Base-by-base conservation (phyloP, 1,140 invertebrate genomes). In the Ooceraea biroi region DNA sequence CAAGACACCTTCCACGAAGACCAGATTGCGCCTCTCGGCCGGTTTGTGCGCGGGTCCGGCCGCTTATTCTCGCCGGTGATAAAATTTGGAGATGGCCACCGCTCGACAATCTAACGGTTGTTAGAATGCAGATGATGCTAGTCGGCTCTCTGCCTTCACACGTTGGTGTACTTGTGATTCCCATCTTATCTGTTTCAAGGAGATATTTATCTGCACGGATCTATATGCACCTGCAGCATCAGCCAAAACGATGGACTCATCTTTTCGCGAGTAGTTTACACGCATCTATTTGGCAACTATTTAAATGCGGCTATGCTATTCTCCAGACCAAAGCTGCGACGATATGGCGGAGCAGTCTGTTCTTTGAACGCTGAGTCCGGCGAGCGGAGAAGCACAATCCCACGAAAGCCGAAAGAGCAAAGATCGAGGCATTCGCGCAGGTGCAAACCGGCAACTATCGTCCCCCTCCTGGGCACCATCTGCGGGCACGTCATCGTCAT, bases 371-470 rank as follows among this genome's bases (percentile, higher is more conserved):
- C 8, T 10, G 7, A 5, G 22, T n/a, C 4, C 0, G 52, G 5
- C 36, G 57, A 36, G 3, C 44, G 17, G 44, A 14, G 11, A 4
- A 57, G 10, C 22, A 8, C 60, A 48, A 50, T 48, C 17, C 1
- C 22, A 48, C 52, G 41, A 60, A 46, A 60, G 55, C 0, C 17
- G 7, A 63, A 63, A 61, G 58, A 60, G 30, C 27, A 50, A 30
- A 55, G 60, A 68, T 55, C 74, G 63, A 57, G 22, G 55, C 25
- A 44, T 27, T 66, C 48, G 22, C 17, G 22, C 30, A 69, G 63
- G 7, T 69, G 61, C 4, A 27, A 55, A 57, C 22, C 36, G 36
- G 50, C 55, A 25, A 10, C 41, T 50, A 22, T 36, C 27, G 44
- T n/a, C 36, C 7, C 36, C 36, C 36, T 36, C 36, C 36, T 36